Conservation (phyloP, 2,113 vertebrate genomes). For the Emydocephalus ijimae region DNA sequence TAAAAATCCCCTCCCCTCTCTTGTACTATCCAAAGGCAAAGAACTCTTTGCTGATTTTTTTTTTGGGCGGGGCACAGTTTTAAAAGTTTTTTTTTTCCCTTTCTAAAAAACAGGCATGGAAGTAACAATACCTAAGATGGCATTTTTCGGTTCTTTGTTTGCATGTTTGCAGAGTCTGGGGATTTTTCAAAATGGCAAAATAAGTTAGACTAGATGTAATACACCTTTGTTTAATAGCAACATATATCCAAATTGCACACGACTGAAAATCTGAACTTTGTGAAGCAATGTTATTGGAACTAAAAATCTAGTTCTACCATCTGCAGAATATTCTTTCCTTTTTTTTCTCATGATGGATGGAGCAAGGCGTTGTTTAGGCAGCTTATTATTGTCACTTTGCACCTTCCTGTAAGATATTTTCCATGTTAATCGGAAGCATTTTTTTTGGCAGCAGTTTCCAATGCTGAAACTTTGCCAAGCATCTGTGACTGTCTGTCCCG, state of each 20-base stretch:
- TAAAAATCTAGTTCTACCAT: slow-evolving; percentile 21
- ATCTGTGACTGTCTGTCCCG: slow-evolving; percentile 9
- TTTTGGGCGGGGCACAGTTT: neutral
- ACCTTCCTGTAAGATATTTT: slow-evolving; percentile 9
- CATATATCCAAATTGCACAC: neutral
- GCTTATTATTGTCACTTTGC: slow-evolving; percentile 7
- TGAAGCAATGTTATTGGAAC: neutral
- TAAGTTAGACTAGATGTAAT: neutral
- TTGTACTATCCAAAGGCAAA: neutral
- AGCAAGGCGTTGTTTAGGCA: neutral
- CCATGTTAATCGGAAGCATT: slow-evolving; percentile 30
- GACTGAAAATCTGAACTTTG: neutral
- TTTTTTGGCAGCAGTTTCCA: neutral
- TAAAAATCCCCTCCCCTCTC: slow-evolving; percentile 33
- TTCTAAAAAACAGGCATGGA: neutral
- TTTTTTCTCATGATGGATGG: accelerated
- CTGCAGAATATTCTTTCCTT: slow-evolving; percentile 14
- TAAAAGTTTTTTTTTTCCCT: neutral
- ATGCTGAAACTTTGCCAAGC: neutral
- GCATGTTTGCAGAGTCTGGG: neutral
- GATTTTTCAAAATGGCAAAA: neutral
- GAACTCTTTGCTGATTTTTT: neutral
- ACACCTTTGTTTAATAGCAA: neutral
- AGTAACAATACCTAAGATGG: neutral
- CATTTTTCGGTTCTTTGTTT: neutral